Conservation (phyloP, 2,888 invertebrate species). For the Adela reaumurella region DNA sequence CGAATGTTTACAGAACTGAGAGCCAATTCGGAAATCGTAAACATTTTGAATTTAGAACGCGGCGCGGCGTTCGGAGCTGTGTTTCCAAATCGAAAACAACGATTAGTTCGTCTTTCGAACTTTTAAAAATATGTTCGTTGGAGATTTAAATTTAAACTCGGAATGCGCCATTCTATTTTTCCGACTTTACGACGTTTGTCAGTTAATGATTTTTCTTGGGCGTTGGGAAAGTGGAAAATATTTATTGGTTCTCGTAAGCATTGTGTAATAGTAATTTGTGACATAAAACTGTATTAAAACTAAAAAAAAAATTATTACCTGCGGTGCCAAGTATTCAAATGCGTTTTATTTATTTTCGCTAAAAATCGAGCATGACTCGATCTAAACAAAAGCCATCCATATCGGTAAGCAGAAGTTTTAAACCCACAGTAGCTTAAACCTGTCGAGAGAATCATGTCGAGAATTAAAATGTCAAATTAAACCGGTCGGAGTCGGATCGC, state of each 20-base stretch:
- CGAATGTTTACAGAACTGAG: not conserved
- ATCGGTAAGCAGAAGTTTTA: not conserved
- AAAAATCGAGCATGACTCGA: no score
- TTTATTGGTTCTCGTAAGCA: not conserved
- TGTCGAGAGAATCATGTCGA: not conserved
- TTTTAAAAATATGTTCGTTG: slow-evolving; percentile 54
- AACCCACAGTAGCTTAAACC: not conserved
- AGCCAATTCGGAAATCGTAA: not conserved
- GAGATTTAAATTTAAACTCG: slow-evolving; percentile 41
- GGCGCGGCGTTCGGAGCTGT: slow-evolving; percentile 17
- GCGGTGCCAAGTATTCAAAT: no score
- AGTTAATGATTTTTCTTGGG: slow-evolving; percentile 31
- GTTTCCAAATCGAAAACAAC: slow-evolving; percentile 49
- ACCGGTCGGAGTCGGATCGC: not conserved
- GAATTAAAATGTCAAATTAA: not conserved
- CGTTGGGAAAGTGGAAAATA: not conserved
- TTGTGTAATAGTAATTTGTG: not conserved
- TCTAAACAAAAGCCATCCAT: no score
- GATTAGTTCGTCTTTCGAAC: slow-evolving; percentile 55
- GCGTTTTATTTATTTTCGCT: no score
- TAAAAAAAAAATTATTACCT: no score
- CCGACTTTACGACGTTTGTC: slow-evolving; percentile 49
- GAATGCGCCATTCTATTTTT: slow-evolving; percentile 44
- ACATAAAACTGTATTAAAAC: no score
- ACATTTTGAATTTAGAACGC: not conserved